Conservation (phyloP, 2,888 invertebrate genomes). For the Nomada ferruginata region DNA sequence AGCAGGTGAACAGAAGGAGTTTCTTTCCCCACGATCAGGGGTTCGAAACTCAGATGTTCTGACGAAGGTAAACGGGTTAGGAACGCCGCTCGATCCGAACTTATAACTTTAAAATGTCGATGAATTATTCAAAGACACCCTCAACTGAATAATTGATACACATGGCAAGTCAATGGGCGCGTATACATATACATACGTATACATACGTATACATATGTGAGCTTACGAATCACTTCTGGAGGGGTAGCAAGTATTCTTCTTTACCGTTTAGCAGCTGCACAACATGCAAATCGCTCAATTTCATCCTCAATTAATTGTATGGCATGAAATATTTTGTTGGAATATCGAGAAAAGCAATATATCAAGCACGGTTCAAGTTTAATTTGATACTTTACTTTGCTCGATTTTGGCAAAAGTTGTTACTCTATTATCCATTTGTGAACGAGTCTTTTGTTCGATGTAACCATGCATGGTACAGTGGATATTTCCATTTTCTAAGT, state of each 20-base stretch:
- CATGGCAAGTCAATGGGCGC: constrained; percentile 67
- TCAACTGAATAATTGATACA: constrained; percentile 79
- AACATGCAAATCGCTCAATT: constrained; percentile 29
- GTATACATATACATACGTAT: constrained; percentile 4
- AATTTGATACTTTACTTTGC: no score
- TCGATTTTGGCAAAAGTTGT: no score
- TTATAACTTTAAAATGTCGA: constrained; percentile 71
- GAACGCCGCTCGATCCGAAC: constrained; percentile 62
- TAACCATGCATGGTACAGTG: no score
- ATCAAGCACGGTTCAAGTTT: neutral
- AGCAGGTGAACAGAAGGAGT: constrained; percentile 48
- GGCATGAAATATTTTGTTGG: constrained; percentile 3
- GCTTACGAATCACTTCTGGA: constrained; percentile 20
- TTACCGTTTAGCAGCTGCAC: constrained; percentile 20
- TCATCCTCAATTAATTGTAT: constrained; percentile 27
- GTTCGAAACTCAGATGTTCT: constrained; percentile 29
- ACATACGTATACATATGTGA: neutral
- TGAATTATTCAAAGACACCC: constrained; percentile 77
- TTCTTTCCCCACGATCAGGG: constrained; percentile 33
- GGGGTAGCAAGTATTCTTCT: neutral
- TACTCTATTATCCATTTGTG: neutral
- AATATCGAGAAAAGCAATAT: neutral
- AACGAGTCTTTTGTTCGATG: no score
- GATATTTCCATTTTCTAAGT: no score
- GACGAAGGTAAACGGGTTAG: constrained; percentile 68